Evolutionary conservation across 2,113 vertebrate genomes (phyloP).

Genomic region (Anseranas semipalmata): DNA sequence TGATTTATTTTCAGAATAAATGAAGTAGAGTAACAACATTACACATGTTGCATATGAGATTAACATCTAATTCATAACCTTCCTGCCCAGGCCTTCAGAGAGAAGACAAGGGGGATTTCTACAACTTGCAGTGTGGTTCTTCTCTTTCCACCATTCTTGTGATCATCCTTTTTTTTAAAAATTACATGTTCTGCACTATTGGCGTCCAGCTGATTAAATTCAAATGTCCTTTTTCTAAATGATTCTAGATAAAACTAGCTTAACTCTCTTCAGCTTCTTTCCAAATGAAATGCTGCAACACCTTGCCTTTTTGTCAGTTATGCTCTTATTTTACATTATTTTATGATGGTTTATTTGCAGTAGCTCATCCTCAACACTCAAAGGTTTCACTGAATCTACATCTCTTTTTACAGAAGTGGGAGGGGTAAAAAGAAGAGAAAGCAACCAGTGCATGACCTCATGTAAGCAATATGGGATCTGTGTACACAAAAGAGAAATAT

Average conservation of each 20-base stretch:
- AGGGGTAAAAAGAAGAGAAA: not conserved
- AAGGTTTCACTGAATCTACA: not conserved
- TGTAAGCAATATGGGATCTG: not conserved
- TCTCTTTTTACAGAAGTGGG: not conserved
- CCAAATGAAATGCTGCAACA: not conserved
- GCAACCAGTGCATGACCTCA: not conserved
- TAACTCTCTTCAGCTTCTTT: not conserved
- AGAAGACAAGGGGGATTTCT: not conserved
- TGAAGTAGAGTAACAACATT: not conserved
- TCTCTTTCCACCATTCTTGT: not conserved
- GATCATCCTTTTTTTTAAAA: not conserved
- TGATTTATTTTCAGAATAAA: not conserved
- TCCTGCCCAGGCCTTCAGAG: not conserved
- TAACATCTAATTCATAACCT: not conserved
- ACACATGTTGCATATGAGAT: not conserved
- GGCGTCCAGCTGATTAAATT: not conserved
- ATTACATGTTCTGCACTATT: not conserved
- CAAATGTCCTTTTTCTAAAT: not conserved
- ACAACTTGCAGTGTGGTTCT: not conserved
- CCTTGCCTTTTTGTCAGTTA: not conserved
- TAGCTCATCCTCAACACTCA: not conserved
- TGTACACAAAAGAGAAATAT: not conserved
- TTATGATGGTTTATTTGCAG: not conserved
- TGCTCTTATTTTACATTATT: not conserved
- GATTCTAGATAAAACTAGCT: not conserved